phyloP scores from a whole-genome alignment of 2,888 invertebrate species.

The Ornithoptera alexandrae region DNA sequence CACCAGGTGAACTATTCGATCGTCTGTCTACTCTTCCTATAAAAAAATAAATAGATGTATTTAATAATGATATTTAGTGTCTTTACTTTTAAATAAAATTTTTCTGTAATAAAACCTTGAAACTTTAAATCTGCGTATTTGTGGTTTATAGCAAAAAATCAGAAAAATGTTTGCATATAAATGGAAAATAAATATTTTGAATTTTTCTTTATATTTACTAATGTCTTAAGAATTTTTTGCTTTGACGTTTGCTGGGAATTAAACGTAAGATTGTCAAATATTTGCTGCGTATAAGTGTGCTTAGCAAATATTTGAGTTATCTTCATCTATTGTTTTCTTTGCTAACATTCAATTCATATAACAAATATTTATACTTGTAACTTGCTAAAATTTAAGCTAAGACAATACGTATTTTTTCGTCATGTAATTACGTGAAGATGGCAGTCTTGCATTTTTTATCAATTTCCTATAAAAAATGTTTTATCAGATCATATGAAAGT shows the following conservation, averaged over 20 bases:
- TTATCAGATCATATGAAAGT: too few relatives aligned
- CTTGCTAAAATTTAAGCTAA: background rate
- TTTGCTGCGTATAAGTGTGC: constrained; percentile 2
- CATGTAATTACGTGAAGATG: too few relatives aligned
- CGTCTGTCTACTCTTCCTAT: too few relatives aligned
- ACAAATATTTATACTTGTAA: constrained; percentile 1
- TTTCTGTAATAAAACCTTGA: too few relatives aligned
- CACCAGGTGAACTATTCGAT: too few relatives aligned
- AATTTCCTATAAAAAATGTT: too few relatives aligned
- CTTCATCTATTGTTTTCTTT: background rate
- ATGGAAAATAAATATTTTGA: constrained; percentile 14
- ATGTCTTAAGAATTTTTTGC: background rate
- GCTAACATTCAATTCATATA: background rate
- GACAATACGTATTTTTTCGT: too few relatives aligned
- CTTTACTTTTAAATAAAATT: too few relatives aligned
- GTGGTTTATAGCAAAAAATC: background rate
- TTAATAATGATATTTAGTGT: too few relatives aligned
- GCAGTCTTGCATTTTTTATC: too few relatives aligned
- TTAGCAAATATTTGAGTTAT: background rate
- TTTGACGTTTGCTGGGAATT: background rate
- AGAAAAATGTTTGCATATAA: background rate
- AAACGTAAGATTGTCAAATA: constrained; percentile 1
- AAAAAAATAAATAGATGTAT: too few relatives aligned
- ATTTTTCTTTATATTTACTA: background rate
- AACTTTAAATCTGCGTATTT: too few relatives aligned